These are phyloP conservation scores for Venustaconcha ellipsiformis DNA, from an alignment of 1,140 invertebrate genomes.

Conservation along the genomic window DNA sequence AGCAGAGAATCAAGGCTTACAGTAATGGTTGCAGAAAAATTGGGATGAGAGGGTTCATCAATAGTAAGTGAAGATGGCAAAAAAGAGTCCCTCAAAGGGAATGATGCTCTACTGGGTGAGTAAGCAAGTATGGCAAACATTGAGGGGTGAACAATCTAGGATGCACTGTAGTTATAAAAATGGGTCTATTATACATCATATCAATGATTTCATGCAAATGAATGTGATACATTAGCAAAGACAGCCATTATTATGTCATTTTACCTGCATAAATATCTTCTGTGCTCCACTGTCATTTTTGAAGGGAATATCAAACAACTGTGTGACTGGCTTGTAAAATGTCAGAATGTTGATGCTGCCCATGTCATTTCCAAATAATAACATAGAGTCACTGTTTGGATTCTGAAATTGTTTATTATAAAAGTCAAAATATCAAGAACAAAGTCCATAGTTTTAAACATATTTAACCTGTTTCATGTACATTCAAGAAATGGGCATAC, in stretches of 20 bases:
- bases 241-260: not conserved
- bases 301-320: conserved; percentile 64
- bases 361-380: conserved; percentile 65
- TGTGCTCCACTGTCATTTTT: conserved; percentile 58
- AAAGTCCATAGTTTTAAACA: no score
- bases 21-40: no score
- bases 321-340: conserved; percentile 63
- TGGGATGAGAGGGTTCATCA: no score
- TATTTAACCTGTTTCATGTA: no score
- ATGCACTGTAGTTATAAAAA: not conserved
- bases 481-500: no score
- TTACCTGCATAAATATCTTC: conserved; percentile 65
- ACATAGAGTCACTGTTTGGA: conserved; percentile 53
- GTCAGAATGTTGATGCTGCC: conserved; percentile 63
- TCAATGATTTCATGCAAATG: not conserved
- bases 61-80: no score
- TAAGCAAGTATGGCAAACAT: no score
- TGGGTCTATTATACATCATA: no score
- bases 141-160: not conserved
- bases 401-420: conserved; percentile 41
- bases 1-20: no score
- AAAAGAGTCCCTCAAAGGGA: no score
- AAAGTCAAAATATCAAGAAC: not conserved
- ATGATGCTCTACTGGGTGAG: no score
- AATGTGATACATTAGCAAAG: not conserved